A percentile compares a stretch with the other conserved stretches of the same genome.
These are phyloP conservation scores for Acleris cristana DNA, from an alignment of 2,888 invertebrate genomes.

Conservation along the genomic window DNA sequence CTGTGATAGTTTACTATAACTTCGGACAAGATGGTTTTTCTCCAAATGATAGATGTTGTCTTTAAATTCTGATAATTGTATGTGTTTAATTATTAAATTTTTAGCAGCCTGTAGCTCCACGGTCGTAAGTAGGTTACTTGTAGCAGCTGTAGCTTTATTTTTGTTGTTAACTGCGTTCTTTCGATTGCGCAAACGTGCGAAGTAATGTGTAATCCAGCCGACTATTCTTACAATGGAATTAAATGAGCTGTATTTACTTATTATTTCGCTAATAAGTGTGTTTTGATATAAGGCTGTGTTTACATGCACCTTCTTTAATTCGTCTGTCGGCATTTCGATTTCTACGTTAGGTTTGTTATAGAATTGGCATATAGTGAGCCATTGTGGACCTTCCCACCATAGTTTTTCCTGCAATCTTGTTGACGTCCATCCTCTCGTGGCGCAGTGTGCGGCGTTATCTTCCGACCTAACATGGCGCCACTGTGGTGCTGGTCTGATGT, in stretches of 20 bases:
- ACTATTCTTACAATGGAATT: constrained; percentile 25
- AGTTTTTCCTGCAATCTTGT: constrained; percentile 30
- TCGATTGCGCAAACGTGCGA: not conserved
- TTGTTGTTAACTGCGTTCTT: not conserved
- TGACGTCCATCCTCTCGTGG: constrained; percentile 34
- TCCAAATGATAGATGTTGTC: no score
- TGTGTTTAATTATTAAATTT: no score
- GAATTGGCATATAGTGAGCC: constrained; percentile 18
- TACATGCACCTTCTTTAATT: not conserved
- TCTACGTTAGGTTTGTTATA: constrained; percentile 11
- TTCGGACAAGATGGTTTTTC: no score
- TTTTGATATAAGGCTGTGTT: constrained; percentile 1
- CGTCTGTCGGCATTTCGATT: constrained; percentile 11
- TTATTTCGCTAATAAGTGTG: constrained; percentile 8
- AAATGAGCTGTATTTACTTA: constrained; percentile 32
- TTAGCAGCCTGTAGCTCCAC: no score
- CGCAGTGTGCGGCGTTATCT: constrained; percentile 36
- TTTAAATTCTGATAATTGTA: no score
- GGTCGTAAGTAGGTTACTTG: no score
- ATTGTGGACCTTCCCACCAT: constrained; percentile 42
- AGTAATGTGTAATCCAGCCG: constrained; percentile 32
- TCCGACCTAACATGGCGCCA: constrained; percentile 6
- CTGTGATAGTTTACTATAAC: no score
- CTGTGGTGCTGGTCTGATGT: not conserved
- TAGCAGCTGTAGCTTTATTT: no score